Base-by-base conservation (phyloP, 2,113 vertebrate genomes). In the Tachycineta bicolor region DNA sequence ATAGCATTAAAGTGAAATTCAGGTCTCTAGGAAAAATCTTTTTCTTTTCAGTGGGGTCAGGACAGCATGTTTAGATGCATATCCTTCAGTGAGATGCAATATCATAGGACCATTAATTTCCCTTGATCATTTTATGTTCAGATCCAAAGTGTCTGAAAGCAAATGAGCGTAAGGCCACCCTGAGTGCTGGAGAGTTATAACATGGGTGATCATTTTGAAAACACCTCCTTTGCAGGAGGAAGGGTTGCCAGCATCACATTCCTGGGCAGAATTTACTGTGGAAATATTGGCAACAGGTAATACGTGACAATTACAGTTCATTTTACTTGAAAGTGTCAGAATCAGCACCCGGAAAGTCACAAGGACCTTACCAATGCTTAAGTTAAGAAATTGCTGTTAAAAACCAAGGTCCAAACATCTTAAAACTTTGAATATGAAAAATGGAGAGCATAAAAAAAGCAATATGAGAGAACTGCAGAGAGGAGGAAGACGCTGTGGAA, bases 351-450 rank as follows among this genome's bases (percentile, higher is more conserved):
- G 82, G 73, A 89, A 78, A 81, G 28, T 41, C 93, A 84, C 70
- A 82, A 89, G 81, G 49, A 84, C 73, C 74, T 82, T 87, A 95
- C 65, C 39, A 84, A 73, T 69, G 28, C 53, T 82, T 84, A 91
- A 87, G 93, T 59, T 70, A 95, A 93, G 83, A 97, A 94, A 97
- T 79, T 89, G 85, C 74, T 76, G 56, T 73, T 95, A 89, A 91
- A 95, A 94, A 53, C 46, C 89, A 95, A 97, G 95, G 95, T 85
- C 91, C 87, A 94, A 96, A 89, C 65, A 94, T 33, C 70, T 94
- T 92, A 96, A 94, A 96, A 97, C 88, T 94, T 95, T 95, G 94
- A 96, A 95, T 96, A 96, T 95, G 89, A 97, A 94, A 97, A 95
- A 97, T 91, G 69, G 52, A 56, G 60, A 84, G 47, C 19, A 5